Percentiles rank a stretch among this genome's conserved stretches.
These are phyloP conservation scores for Caenorhabditis briggsae DNA, from an alignment of 1,140 invertebrate genomes.

Conservation along the genomic window DNA sequence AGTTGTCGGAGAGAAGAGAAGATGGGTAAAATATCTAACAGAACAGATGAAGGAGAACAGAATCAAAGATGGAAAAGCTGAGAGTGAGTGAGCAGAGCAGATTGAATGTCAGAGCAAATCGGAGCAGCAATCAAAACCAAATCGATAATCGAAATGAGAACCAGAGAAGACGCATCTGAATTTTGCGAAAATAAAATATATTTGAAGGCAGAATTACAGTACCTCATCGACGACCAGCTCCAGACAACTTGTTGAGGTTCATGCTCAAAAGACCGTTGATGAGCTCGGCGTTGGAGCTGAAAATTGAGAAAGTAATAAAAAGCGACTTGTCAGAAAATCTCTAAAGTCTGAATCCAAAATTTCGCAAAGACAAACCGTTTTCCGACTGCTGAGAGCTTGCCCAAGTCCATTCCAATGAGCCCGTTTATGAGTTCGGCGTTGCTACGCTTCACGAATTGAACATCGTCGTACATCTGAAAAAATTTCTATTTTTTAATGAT, in stretches of 20 bases:
- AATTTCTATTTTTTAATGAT: background rate
- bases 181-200: background rate
- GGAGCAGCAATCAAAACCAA: conserved; percentile 14
- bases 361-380: conserved; percentile 56
- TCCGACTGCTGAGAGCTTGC: conserved; percentile 65
- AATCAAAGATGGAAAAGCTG: background rate
- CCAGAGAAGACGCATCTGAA: background rate
- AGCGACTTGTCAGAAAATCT: background rate
- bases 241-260: conserved; percentile 68
- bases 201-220: background rate
- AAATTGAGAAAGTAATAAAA: background rate
- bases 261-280: conserved; percentile 69
- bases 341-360: background rate
- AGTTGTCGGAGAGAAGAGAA: background rate
- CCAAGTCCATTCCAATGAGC: conserved; percentile 69
- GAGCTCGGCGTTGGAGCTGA: conserved; percentile 65
- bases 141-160: conserved; percentile 36
- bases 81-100: conserved; percentile 27
- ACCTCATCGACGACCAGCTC: conserved; percentile 62
- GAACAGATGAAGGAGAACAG: background rate
- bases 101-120: conserved; percentile 39
- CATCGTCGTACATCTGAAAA: conserved; percentile 41
- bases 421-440: conserved; percentile 69
- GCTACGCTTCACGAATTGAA: conserved; percentile 61
- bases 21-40: conserved; percentile 7